These are phyloP conservation scores for Hydriomena furcata DNA, from an alignment of 2,888 invertebrate genomes.

Conservation along the genomic window DNA sequence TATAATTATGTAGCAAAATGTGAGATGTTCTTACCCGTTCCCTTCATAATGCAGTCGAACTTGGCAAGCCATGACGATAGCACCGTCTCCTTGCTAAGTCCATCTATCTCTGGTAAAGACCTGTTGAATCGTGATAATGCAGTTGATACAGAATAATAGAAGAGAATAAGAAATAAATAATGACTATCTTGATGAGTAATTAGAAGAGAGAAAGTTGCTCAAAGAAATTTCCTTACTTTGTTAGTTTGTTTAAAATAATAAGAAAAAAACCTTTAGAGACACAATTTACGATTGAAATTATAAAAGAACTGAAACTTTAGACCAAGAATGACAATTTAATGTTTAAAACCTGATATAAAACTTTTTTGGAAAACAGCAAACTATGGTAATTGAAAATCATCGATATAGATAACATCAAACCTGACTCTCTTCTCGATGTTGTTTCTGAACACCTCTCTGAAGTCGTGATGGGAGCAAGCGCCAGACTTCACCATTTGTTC, in stretches of 20 bases:
- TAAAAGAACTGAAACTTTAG: too few species aligned
- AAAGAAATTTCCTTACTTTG: too few species aligned
- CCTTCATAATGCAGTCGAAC: constrained; percentile 99
- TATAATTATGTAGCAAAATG: background rate
- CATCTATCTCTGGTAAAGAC: constrained; percentile 99
- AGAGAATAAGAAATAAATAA: background rate
- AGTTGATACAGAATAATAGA: background rate
- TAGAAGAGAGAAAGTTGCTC: too few species aligned
- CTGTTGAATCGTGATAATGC: constrained; percentile 63
- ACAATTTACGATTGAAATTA: too few species aligned
- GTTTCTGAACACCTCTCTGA: constrained; percentile 96
- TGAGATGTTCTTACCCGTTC: constrained; percentile 80
- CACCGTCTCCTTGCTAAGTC: constrained; percentile 99
- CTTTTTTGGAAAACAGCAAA: too few species aligned
- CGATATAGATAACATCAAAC: constrained; percentile 69
- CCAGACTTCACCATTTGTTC: constrained; percentile 98
- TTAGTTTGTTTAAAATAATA: too few species aligned
- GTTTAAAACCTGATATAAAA: too few species aligned
- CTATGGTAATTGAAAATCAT: too few species aligned
- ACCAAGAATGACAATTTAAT: too few species aligned
- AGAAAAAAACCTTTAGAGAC: too few species aligned
- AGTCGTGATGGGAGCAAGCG: constrained; percentile 99
- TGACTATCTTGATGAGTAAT: too few species aligned
- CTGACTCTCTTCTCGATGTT: constrained; percentile 99
- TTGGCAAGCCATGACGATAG: constrained; percentile 99